Evolutionary conservation across 2,888 invertebrate species (phyloP).

Genomic region (Temnothorax rugatulus): DNA sequence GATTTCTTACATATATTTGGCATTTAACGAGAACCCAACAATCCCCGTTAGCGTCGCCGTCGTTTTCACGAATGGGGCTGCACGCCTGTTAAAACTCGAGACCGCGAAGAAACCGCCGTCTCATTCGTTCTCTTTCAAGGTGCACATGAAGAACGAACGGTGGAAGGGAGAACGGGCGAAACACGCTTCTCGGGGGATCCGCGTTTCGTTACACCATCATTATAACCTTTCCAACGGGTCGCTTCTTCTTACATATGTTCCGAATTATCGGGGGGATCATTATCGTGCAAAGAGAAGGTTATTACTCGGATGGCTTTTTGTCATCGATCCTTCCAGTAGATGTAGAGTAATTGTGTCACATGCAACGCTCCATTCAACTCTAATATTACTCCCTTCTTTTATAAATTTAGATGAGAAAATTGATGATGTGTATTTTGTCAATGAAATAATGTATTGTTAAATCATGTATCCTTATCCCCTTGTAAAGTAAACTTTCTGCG

Average conservation of each 20-base stretch:
- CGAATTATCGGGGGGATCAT: conserved; percentile 74
- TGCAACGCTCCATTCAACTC: conserved; percentile 7
- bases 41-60: conserved; percentile 61
- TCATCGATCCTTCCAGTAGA: conserved; percentile 12
- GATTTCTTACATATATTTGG: conserved; percentile 28
- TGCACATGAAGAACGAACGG: conserved; percentile 41
- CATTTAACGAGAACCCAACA: conserved; percentile 65
- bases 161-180: conserved; percentile 37
- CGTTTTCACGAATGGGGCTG: conserved; percentile 73
- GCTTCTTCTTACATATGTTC: conserved; percentile 68
- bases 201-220: conserved; percentile 76
- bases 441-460: neutral
- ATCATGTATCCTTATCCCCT: neutral
- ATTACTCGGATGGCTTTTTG: conserved; percentile 61
- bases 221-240: conserved; percentile 68
- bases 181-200: conserved; percentile 55
- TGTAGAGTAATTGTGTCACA: conserved; percentile 27
- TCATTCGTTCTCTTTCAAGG: conserved; percentile 74
- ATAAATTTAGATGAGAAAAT: conserved; percentile 1
- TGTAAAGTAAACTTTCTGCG: neutral
- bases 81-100: conserved; percentile 70
- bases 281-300: conserved; percentile 69
- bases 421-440: neutral
- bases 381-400: neutral
- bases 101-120: conserved; percentile 73